These are phyloP conservation scores for Epinephelus fuscoguttatus DNA, from an alignment of 2,113 vertebrate genomes.

Conservation along the genomic window DNA sequence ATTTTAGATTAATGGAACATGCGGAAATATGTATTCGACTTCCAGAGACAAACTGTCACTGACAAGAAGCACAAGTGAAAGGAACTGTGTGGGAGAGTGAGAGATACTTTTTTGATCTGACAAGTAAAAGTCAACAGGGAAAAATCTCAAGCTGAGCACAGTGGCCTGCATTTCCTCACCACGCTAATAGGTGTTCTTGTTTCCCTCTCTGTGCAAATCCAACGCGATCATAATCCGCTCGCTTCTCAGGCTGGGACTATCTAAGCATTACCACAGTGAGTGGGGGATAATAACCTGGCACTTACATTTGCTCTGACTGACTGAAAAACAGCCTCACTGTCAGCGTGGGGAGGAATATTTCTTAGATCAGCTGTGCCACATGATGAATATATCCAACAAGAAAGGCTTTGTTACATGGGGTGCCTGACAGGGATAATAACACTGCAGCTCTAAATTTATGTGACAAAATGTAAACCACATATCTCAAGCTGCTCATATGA, in stretches of 20 bases:
- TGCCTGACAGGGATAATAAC: background rate
- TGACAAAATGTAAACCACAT: conserved; percentile 3
- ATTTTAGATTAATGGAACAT: conserved; percentile 42
- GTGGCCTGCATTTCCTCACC: conserved; percentile 48
- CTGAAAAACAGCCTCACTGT: conserved; percentile 34
- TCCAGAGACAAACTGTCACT: background rate
- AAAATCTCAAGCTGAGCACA: conserved; percentile 27
- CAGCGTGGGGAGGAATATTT: conserved; percentile 19
- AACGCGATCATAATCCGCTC: conserved; percentile 78
- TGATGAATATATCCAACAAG: conserved; percentile 6
- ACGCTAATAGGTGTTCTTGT: conserved; percentile 57
- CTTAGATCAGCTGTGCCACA: conserved; percentile 24
- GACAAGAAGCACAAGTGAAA: background rate
- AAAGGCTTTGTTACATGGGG: background rate
- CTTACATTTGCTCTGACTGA: conserved; percentile 32
- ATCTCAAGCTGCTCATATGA: conserved; percentile 20
- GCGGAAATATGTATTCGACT: conserved; percentile 6
- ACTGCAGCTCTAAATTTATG: background rate
- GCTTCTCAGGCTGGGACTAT: conserved; percentile 61
- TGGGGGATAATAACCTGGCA: conserved; percentile 54
- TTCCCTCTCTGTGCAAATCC: conserved; percentile 72
- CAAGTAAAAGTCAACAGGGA: conserved; percentile 26
- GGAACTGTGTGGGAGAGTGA: conserved; percentile 7
- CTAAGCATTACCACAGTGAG: conserved; percentile 56
- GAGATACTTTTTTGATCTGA: conserved; percentile 14